Conservation (phyloP, 2,888 invertebrate species). For the Dicyrtoma fusca region DNA sequence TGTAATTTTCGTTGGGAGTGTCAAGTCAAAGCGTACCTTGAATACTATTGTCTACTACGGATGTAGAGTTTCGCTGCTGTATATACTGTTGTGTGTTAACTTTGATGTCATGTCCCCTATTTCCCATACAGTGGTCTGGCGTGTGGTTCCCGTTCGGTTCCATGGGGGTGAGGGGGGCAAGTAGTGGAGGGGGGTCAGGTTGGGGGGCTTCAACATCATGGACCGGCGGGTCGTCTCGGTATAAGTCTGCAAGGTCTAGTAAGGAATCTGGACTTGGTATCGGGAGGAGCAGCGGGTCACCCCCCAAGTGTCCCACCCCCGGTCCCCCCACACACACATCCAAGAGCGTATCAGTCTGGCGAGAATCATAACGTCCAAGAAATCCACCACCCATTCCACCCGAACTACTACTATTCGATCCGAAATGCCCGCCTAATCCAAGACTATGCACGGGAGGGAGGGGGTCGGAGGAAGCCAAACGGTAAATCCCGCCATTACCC, state of each 20-base stretch:
- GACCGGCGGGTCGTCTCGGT: constrained; percentile 55
- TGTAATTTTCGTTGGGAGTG: too few relatives aligned
- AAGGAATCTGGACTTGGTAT: constrained; percentile 56
- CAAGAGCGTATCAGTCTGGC: constrained; percentile 55
- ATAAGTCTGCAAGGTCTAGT: constrained; percentile 55
- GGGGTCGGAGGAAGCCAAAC: constrained; percentile 55
- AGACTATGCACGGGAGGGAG: constrained; percentile 60
- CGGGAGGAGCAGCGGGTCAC: constrained; percentile 56
- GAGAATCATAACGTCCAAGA: constrained; percentile 58
- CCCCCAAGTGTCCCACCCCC: constrained; percentile 67
- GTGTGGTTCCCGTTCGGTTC: constrained; percentile 73
- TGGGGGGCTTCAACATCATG: constrained; percentile 56
- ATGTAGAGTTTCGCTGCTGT: constrained; percentile 41
- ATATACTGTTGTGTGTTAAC: constrained; percentile 62
- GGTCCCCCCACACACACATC: constrained; percentile 64
- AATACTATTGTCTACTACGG: constrained; percentile 49
- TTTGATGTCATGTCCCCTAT: constrained; percentile 46
- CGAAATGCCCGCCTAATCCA: constrained; percentile 63
- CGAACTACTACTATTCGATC: constrained; percentile 66
- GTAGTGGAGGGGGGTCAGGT: constrained; percentile 58
- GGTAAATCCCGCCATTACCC: constrained; percentile 51
- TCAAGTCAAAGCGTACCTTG: too few relatives aligned
- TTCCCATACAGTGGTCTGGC: constrained; percentile 67
- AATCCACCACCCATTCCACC: constrained; percentile 64
- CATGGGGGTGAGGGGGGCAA: constrained; percentile 63